Percentiles rank a stretch among this genome's conserved stretches.
These are phyloP conservation scores for Bombus fervidus DNA, from an alignment of 1,140 invertebrate genomes.

Conservation along the genomic window DNA sequence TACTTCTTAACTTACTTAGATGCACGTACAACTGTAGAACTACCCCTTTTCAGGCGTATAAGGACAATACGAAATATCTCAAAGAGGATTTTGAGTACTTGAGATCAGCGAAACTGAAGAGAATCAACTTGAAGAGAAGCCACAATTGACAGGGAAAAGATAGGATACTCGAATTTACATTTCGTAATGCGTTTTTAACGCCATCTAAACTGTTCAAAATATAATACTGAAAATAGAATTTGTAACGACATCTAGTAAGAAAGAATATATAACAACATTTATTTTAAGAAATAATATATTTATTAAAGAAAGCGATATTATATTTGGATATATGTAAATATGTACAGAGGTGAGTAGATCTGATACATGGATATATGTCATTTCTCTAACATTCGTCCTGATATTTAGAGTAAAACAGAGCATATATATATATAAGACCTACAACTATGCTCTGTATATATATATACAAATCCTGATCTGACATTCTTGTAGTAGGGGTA, in stretches of 20 bases:
- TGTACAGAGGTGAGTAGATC: too few relatives aligned
- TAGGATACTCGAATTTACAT: conserved; percentile 41
- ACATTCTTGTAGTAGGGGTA: too few relatives aligned
- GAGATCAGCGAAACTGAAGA: conserved; percentile 75
- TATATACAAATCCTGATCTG: too few relatives aligned
- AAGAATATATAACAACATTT: not conserved
- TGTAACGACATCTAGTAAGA: conserved; percentile 3
- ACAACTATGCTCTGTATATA: too few relatives aligned
- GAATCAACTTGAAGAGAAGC: conserved; percentile 56
- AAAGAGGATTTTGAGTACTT: conserved; percentile 75
- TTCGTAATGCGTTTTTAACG: conserved; percentile 33
- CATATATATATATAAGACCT: too few relatives aligned
- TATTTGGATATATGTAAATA: not conserved
- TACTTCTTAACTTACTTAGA: conserved; percentile 72
- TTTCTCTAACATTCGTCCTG: too few relatives aligned
- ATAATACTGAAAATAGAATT: not conserved
- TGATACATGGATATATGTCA: too few relatives aligned
- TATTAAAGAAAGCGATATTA: not conserved
- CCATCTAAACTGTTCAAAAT: conserved; percentile 30
- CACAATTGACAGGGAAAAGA: conserved; percentile 48
- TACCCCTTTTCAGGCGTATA: conserved; percentile 70
- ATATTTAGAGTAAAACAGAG: too few relatives aligned
- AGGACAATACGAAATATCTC: conserved; percentile 68
- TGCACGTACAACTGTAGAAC: conserved; percentile 77
- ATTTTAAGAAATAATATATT: conserved; percentile 1